Base-by-base conservation (phyloP, 1,140 invertebrate species). In the Melanaphis sacchari region DNA sequence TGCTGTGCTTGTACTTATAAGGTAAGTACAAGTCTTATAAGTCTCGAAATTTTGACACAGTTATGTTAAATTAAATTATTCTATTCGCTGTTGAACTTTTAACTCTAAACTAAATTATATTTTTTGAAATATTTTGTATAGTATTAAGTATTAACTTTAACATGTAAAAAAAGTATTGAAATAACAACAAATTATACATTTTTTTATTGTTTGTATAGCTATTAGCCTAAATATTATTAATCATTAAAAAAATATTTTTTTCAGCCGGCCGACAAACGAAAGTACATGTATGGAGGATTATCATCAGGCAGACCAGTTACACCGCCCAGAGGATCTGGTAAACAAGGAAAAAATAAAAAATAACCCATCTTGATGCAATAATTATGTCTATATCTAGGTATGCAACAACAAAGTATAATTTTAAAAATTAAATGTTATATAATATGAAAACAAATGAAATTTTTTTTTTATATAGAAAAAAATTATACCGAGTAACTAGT, bases 211-310 rank as follows among this genome's bases (percentile, higher is more conserved):
- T 3, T 15, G 15, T 11, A 9, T 66, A 59, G 11, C 11, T 66
- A 66, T n/a, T 15, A 15, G 31, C 31, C 3, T n/a, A 15, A 76
- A 1, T 76, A 4, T 3, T 2, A 76, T 66, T 76, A 15, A 76
- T n/a, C 2, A 0, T 76, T n/a, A 76, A 76, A 11, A 4, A 31
- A 46, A 40, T 66, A 66, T 90, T 90, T 41, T 18, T 94, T 94
- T 24, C 46, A 99, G 96, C 99, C 99, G 94, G 99, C 99, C 31
- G 99, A 99, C 96, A 99, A 99, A 96, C 98, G 99, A 96, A 99
- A 99, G 95, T 99, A 99, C 95, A 98, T 99, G 95, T 99, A 99
- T 96, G 96, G 97, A 90, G 97, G 97, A 94, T 96, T 97, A 95
- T 97, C 97, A 94, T 97, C 97, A 94, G 97, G 97, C 94, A 96